These are phyloP conservation scores for Darwinula stevensoni DNA, from an alignment of 2,888 invertebrate species.

Conservation along the genomic window DNA sequence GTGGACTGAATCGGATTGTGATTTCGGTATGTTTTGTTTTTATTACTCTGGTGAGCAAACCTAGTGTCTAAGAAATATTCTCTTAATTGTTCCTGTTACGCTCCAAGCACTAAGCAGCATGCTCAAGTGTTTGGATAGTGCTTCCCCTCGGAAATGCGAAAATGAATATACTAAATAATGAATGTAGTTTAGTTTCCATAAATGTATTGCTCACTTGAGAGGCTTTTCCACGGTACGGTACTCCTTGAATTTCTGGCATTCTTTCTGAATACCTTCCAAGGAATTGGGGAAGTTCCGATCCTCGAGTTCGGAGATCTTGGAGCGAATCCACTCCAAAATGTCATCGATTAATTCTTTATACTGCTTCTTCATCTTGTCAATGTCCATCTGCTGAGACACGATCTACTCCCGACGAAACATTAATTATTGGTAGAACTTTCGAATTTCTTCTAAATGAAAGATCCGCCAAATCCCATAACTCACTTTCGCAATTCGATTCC, in stretches of 20 bases:
- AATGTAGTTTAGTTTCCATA: conserved; percentile 11
- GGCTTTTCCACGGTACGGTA: conserved; percentile 93
- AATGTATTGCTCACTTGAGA: conserved; percentile 40
- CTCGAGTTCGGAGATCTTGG: conserved; percentile 50
- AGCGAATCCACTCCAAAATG: conserved; percentile 72
- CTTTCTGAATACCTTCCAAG: conserved; percentile 70
- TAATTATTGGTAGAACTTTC: no score
- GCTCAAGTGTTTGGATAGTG: no score
- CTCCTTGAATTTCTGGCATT: conserved; percentile 65
- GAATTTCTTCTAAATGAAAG: no score
- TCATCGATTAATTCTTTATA: conserved; percentile 58
- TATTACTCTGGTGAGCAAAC: no score
- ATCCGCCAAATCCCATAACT: conserved; percentile 17
- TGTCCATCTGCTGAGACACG: conserved; percentile 80
- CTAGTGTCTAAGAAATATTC: no score
- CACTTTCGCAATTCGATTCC: conserved; percentile 85
- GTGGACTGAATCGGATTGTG: no score
- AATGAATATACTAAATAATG: conserved; percentile 3
- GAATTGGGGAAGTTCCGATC: conserved; percentile 74
- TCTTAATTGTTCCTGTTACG: no score
- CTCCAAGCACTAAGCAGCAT: no score
- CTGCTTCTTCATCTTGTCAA: conserved; percentile 62
- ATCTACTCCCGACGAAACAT: conserved; percentile 31
- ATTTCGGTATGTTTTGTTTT: no score
- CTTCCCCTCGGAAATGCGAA: no score